Evolutionary conservation across 2,888 invertebrate genomes (phyloP).

Genomic region (Anagyrus pseudococci): DNA sequence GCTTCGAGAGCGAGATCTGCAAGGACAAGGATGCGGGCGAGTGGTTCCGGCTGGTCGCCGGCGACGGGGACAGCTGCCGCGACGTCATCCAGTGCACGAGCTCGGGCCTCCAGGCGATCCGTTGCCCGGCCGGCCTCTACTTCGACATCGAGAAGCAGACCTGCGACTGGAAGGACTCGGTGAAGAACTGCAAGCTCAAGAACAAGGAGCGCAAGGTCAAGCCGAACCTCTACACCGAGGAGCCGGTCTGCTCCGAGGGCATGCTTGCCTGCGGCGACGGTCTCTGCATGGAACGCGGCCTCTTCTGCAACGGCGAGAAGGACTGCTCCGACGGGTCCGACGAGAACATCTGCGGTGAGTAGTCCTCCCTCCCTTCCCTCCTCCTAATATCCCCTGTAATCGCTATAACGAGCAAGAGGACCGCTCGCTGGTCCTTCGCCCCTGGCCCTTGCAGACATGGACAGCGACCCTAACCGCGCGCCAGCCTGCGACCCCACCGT

Average conservation of each 20-base stretch:
- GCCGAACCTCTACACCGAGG: constrained; percentile 86
- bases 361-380: too few relatives aligned
- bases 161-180: constrained; percentile 92
- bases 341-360: constrained; percentile 88
- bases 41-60: constrained; percentile 90
- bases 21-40: constrained; percentile 95
- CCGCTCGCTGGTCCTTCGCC: background rate
- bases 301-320: constrained; percentile 92
- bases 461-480: constrained; percentile 92
- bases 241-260: constrained; percentile 87
- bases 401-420: too few relatives aligned
- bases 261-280: constrained; percentile 88
- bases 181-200: constrained; percentile 91
- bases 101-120: constrained; percentile 90
- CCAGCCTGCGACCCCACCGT: constrained; percentile 87
- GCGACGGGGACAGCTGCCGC: constrained; percentile 90
- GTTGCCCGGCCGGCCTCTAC: constrained; percentile 90
- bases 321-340: constrained; percentile 89
- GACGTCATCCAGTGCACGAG: constrained; percentile 95
- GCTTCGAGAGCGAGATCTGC: constrained; percentile 87
- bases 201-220: constrained; percentile 88
- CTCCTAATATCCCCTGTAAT: too few relatives aligned
- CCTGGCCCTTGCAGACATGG: constrained; percentile 72
- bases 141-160: constrained; percentile 96
- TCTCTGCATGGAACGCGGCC: constrained; percentile 84